Base-by-base conservation (phyloP, 2,113 vertebrate species). In the Xenotilapia longispinis region DNA sequence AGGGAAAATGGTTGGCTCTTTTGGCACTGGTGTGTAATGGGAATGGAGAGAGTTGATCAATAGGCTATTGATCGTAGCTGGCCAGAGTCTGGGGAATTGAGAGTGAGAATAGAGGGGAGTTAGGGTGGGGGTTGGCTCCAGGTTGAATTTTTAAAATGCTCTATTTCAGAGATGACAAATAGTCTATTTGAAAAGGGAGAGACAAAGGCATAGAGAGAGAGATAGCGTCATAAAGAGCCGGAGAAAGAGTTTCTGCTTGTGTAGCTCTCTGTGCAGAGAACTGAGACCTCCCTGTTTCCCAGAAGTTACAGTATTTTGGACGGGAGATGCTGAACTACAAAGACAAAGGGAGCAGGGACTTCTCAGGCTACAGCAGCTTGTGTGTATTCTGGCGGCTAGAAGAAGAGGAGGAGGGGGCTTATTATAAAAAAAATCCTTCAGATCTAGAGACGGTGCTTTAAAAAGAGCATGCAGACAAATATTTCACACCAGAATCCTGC, bases 21-120 rank as follows among this genome's bases (percentile, higher is more conserved):
- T 96, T 96, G 96, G 95, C 94, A 95, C 95, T 95, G 92, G 95
- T 94, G 96, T 95, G 94, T 96, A 96, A 96, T 96, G 95, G 96
- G 95, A 96, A 97, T 96, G 96, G 96, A 96, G 96, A 94, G 96
- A 96, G 95, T 85, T 96, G 96, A 97, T 97, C 97, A 94, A 97
- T 97, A 97, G 89, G 87, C 87, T 96, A 97, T 97, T 96, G 97
- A 97, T 97, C 85, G 89, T 82, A 89, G 95, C 95, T 90, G 96
- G 96, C 94, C 92, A 94, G 95, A 94, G 95, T 96, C 96, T 95
- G 93, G 96, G 94, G 96, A 96, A 96, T 96, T 96, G 96, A 96
- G 96, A 96, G 96, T 95, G 95, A 96, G 95, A 95, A 96, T 93
- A 93, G 90, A 93, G 88, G 92, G 93, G 93, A 93, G 92, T 93